Evolutionary conservation across 2,797 vertebrate genomes (phyloP).

Genomic region (Gymnothorax javanicus): DNA sequence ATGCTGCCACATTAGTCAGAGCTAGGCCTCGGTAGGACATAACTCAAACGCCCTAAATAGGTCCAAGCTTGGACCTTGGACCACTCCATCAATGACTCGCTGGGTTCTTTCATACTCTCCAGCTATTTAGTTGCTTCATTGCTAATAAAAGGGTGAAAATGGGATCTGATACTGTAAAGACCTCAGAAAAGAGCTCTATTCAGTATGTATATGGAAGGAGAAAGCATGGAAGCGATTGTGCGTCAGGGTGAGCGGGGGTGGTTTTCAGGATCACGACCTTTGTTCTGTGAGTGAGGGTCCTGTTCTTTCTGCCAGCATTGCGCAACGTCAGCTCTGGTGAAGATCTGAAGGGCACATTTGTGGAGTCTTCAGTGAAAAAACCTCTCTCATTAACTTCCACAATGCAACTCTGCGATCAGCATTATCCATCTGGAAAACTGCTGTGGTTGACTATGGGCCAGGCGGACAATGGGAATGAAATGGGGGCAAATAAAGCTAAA

Average conservation of each 20-base stretch:
- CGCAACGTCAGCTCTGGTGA: slow-evolving; percentile 27
- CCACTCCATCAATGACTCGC: slow-evolving; percentile 70
- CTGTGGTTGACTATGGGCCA: background rate
- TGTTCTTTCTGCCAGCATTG: slow-evolving; percentile 36
- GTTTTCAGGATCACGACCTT: slow-evolving; percentile 38
- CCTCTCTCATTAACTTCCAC: slow-evolving; percentile 3
- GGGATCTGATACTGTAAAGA: slow-evolving; percentile 53
- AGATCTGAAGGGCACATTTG: slow-evolving; percentile 41
- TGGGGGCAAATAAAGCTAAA: background rate
- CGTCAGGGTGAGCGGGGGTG: slow-evolving; percentile 27
- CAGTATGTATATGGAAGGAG: slow-evolving; percentile 30
- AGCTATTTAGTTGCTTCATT: slow-evolving; percentile 46
- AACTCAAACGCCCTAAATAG: slow-evolving; percentile 53
- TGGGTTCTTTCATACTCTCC: slow-evolving; percentile 61
- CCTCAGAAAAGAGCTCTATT: slow-evolving; percentile 40
- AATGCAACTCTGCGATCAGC: slow-evolving; percentile 8
- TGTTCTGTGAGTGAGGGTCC: slow-evolving; percentile 40
- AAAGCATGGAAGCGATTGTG: slow-evolving; percentile 37
- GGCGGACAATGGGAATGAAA: background rate
- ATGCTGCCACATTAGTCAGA: slow-evolving; percentile 66
- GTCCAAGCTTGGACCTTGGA: slow-evolving; percentile 54
- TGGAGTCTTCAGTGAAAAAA: slow-evolving; percentile 7
- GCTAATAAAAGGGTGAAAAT: slow-evolving; percentile 47
- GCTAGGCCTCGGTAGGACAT: slow-evolving; percentile 59
- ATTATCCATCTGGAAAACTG: background rate